Conservation (phyloP, 2,797 vertebrate genomes). For the Chelidonichthys spinosus region DNA sequence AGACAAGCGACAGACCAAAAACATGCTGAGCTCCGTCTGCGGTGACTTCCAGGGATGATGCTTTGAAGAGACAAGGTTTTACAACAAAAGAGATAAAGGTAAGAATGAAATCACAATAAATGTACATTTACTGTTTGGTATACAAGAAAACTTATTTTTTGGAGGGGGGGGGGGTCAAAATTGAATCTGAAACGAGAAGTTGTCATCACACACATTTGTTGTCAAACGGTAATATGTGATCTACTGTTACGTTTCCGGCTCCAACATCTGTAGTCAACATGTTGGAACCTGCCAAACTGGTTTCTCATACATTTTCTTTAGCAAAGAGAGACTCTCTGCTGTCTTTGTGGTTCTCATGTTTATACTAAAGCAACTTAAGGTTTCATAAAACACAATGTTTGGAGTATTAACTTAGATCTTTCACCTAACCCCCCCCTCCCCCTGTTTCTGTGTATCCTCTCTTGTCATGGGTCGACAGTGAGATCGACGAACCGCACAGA, state of each 20-base stretch:
- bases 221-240: background rate
- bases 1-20: slow-evolving; percentile 26
- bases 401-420: background rate
- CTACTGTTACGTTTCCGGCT: slow-evolving; percentile 13
- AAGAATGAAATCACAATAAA: slow-evolving; percentile 30
- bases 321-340: background rate
- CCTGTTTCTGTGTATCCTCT: slow-evolving; percentile 20
- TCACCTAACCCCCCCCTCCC: background rate
- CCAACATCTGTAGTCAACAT: slow-evolving; percentile 53
- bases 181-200: background rate
- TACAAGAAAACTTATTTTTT: background rate
- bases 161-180: too few relatives aligned
- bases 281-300: slow-evolving; percentile 69
- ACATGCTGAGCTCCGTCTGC: slow-evolving; percentile 60
- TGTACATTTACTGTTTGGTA: background rate
- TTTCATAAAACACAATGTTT: background rate
- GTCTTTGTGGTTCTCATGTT: background rate
- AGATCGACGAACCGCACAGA: slow-evolving; percentile 51
- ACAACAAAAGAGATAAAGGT: slow-evolving; percentile 50
- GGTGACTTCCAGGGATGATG: slow-evolving; percentile 68
- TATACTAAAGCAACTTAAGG: background rate
- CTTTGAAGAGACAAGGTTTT: slow-evolving; percentile 46
- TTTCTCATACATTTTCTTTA: slow-evolving; percentile 45
- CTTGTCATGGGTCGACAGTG: slow-evolving; percentile 47
- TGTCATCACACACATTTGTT: slow-evolving; percentile 10